A percentile compares a stretch with the other conserved stretches of the same genome.
These are phyloP conservation scores for Merops nubicus DNA, from an alignment of 2,113 vertebrate genomes.

Conservation along the genomic window DNA sequence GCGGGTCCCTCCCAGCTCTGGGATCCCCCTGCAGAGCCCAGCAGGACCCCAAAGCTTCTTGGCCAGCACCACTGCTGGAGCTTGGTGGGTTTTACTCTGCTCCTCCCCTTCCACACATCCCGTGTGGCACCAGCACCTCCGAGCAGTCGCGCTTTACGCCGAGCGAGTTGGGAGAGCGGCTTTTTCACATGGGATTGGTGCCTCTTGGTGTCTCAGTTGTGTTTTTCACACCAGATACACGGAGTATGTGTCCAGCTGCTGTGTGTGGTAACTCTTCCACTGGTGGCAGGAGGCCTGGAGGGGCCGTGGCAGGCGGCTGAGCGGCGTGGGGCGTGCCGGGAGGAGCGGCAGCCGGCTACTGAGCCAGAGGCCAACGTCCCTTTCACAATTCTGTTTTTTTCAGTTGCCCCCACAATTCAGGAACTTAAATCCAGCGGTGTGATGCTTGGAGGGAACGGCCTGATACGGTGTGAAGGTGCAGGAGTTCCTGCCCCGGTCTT, in stretches of 20 bases:
- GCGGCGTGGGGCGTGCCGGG: no score
- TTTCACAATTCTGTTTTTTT: conserved; percentile 65
- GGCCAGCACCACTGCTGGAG: accelerated
- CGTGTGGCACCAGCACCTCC: no score
- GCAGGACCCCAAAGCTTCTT: neutral
- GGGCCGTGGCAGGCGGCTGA: no score
- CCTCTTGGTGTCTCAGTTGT: neutral
- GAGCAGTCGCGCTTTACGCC: accelerated
- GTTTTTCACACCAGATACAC: neutral
- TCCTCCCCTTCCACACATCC: no score
- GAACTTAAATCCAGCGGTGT: conserved; percentile 93
- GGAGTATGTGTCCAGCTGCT: neutral
- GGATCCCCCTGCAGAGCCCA: accelerated
- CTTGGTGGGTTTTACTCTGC: no score
- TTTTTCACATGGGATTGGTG: neutral
- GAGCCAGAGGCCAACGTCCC: conserved; percentile 16
- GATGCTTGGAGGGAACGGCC: conserved; percentile 86
- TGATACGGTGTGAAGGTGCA: conserved; percentile 94
- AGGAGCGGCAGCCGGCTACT: no score
- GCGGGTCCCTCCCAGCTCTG: no score
- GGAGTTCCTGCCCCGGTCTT: conserved; percentile 91
- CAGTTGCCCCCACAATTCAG: conserved; percentile 94
- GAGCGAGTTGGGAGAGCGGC: neutral
- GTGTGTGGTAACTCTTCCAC: neutral
- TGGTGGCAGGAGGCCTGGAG: neutral